Percentiles rank a stretch among this genome's conserved stretches.
phyloP scores from a whole-genome alignment of 2,888 invertebrate genomes.

The Heterodera filipjevi region DNA sequence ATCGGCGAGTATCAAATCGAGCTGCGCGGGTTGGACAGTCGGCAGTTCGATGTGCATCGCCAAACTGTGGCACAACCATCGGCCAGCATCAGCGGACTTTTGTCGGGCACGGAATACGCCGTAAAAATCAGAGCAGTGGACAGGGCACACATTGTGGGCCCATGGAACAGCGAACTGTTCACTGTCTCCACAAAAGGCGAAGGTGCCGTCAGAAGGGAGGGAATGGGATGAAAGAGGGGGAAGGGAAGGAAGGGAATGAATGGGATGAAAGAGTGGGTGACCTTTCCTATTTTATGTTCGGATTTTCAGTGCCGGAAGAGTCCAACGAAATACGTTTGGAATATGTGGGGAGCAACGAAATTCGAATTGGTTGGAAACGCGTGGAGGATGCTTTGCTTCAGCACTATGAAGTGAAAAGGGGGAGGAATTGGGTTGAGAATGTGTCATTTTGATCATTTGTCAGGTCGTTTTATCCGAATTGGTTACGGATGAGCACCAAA shows the following conservation, averaged over 20 bases:
- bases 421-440: not conserved
- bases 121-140: slow-evolving; percentile 63
- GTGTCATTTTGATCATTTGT: not conserved
- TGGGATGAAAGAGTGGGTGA: not conserved
- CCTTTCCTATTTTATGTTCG: too few species aligned
- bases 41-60: slow-evolving; percentile 63
- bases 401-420: slow-evolving; percentile 59
- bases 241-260: not conserved
- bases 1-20: slow-evolving; percentile 63
- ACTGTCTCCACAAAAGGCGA: slow-evolving; percentile 62
- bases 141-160: slow-evolving; percentile 56
- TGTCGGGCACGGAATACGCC: slow-evolving; percentile 63
- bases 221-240: not conserved
- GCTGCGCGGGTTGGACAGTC: slow-evolving; percentile 52
- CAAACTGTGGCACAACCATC: slow-evolving; percentile 63
- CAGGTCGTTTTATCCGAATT: slow-evolving; percentile 18
- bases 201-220: slow-evolving; percentile 34
- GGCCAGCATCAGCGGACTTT: slow-evolving; percentile 61
- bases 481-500: not conserved
- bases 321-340: slow-evolving; percentile 48
- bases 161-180: slow-evolving; percentile 60
- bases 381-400: slow-evolving; percentile 55
- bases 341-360: slow-evolving; percentile 56
- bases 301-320: slow-evolving; percentile 48
- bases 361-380: slow-evolving; percentile 58